Evolutionary conservation across 2,888 invertebrate genomes (phyloP).

Genomic region (Sabellastarte sp.): DNA sequence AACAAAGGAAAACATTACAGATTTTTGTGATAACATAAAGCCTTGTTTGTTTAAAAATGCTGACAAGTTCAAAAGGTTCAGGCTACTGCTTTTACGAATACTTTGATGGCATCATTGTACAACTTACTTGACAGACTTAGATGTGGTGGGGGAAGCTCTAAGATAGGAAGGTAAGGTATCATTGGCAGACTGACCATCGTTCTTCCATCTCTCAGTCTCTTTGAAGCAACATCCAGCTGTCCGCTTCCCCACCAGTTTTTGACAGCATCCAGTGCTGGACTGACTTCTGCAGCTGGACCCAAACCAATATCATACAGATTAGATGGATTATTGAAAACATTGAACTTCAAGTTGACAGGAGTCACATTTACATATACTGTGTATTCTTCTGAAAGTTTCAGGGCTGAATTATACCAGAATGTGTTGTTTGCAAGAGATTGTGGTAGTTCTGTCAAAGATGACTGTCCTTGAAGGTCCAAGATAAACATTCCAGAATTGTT

Average conservation of each 20-base stretch:
- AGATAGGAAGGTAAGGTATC: slow-evolving; percentile 2
- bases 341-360: neutral
- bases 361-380: slow-evolving; percentile 2
- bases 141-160: neutral
- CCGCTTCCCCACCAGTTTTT: slow-evolving; percentile 8
- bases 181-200: neutral
- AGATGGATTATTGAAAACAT: slow-evolving; percentile 7
- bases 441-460: neutral
- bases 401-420: slow-evolving; percentile 6
- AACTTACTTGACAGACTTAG: slow-evolving; percentile 3
- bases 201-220: neutral
- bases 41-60: too few relatives aligned
- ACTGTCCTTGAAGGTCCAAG: neutral
- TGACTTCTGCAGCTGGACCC: neutral
- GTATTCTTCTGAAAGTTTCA: neutral
- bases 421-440: slow-evolving; percentile 1
- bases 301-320: slow-evolving; percentile 4
- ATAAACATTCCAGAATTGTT: slow-evolving; percentile 6
- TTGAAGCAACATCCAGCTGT: neutral
- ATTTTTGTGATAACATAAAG: too few relatives aligned
- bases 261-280: neutral
- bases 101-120: neutral
- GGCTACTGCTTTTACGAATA: neutral
- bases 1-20: too few relatives aligned
- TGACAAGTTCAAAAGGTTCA: too few relatives aligned